Conservation (phyloP, 2,797 vertebrate species). For the Decapterus maruadsi region DNA sequence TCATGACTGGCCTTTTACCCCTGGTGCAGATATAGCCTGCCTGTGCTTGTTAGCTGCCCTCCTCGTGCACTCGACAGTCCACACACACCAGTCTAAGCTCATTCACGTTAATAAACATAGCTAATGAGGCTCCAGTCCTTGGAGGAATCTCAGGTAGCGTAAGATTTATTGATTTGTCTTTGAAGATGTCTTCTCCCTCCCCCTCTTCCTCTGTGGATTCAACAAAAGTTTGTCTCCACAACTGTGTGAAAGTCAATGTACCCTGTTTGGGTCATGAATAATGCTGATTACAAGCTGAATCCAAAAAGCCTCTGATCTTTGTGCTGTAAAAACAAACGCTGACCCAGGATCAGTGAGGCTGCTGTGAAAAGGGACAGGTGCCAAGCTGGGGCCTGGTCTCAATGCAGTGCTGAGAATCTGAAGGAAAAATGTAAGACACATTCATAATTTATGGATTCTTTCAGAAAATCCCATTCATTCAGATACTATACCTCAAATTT, state of each 20-base stretch:
- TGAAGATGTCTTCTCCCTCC: slow-evolving; percentile 30
- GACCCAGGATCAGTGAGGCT: slow-evolving; percentile 50
- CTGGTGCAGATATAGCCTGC: slow-evolving; percentile 44
- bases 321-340: slow-evolving; percentile 55
- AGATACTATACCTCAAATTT: slow-evolving; percentile 13
- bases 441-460: slow-evolving; percentile 16
- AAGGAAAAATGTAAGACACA: slow-evolving; percentile 29
- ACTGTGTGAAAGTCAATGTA: slow-evolving; percentile 39
- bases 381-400: slow-evolving; percentile 33
- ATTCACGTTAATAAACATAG: slow-evolving; percentile 57
- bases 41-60: slow-evolving; percentile 44
- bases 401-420: slow-evolving; percentile 22
- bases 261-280: slow-evolving; percentile 33
- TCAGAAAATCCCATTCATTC: slow-evolving; percentile 21
- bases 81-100: slow-evolving; percentile 24
- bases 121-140: slow-evolving; percentile 68
- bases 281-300: slow-evolving; percentile 43
- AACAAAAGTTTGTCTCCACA: slow-evolving; percentile 21
- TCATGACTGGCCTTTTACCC: slow-evolving; percentile 56
- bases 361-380: slow-evolving; percentile 56
- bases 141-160: slow-evolving; percentile 20
- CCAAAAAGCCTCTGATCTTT: slow-evolving; percentile 52
- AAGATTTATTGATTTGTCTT: slow-evolving; percentile 57
- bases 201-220: slow-evolving; percentile 20
- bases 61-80: slow-evolving; percentile 28